Percentiles rank a stretch among this genome's conserved stretches.
These are phyloP conservation scores for Erebia epiphron DNA, from an alignment of 2,888 invertebrate species.

Conservation along the genomic window DNA sequence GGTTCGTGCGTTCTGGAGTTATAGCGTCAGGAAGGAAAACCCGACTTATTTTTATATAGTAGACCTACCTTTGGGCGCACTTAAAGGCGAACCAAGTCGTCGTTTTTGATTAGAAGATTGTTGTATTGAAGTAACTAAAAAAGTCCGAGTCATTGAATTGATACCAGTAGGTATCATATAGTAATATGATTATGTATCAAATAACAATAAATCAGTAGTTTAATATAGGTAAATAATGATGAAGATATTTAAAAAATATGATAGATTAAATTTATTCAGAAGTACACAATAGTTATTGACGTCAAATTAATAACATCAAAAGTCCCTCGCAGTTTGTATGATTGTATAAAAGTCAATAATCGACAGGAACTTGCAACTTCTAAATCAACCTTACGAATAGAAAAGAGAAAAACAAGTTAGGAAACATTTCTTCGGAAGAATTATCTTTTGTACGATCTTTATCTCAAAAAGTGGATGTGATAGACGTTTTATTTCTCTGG, in stretches of 20 bases:
- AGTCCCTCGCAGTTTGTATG: slow-evolving; percentile 5
- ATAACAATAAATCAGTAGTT: too few species aligned
- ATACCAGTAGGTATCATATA: too few species aligned
- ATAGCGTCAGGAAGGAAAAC: too few species aligned
- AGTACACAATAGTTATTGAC: background rate
- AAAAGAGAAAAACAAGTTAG: slow-evolving; percentile 10
- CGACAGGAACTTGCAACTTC: slow-evolving; percentile 8
- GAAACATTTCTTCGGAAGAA: slow-evolving; percentile 9
- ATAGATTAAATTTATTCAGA: background rate
- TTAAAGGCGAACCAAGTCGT: too few species aligned
- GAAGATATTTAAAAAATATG: too few species aligned
- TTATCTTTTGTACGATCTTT: slow-evolving; percentile 18
- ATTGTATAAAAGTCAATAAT: slow-evolving; percentile 17
- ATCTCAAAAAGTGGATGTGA: slow-evolving; percentile 30
- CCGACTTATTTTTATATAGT: too few species aligned
- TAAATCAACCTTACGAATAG: slow-evolving; percentile 11
- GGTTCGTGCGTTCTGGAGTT: too few species aligned
- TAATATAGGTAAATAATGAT: too few species aligned
- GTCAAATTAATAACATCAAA: background rate
- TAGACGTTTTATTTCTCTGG: slow-evolving; percentile 46
- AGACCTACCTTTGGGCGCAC: too few species aligned
- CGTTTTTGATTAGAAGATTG: too few species aligned
- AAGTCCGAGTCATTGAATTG: background rate
- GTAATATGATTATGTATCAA: too few species aligned
- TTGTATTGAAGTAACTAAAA: background rate